Base-by-base conservation (phyloP, 2,113 vertebrate species). In the Sciurus niger region DNA sequence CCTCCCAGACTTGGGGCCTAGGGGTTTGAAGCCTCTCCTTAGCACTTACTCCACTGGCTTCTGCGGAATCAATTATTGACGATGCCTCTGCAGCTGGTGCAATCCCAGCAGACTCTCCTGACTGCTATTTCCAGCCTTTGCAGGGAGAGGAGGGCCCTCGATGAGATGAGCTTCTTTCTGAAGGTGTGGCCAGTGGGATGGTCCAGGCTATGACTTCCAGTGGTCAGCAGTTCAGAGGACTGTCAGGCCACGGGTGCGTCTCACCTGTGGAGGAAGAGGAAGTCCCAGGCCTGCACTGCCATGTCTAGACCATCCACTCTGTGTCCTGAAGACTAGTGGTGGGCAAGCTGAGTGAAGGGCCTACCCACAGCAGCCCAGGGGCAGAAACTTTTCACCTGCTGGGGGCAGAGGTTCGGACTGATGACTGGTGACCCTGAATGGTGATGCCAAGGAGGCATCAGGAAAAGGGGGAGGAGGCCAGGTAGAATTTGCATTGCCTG, bases 41-140 rank as follows among this genome's bases (percentile, higher is more conserved):
- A 2, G 60, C 87, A 53, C 22, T 28, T 12, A 4, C 43, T 9
- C 43, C 43, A 25, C 51, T 5, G 28, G 32, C 30, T 91, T 40
- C 90, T 68, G 58, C 76, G 17, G 24, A 83, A 92, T 95, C 74
- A 70, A 84, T 94, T 84, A 96, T 73, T 80, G 88, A 93, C 46
- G 76, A 87, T 13, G 72, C 10, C 51, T 2, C 55, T 79, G 32
- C 65, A 40, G 65, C 5, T 0, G 0, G 11, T 20, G 55, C 28
- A 25, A 51, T 37, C 85, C 74, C 51, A 17, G 70, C 0, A 2
- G 65, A 55, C 37, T 6, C 4, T 84, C 83, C 88, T 34, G 48
- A 28, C 68, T 73, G 77, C 67, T 16, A 0, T 77, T 65, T 87
- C 48, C 43, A 91, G 90, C 28, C 48, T 82, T 83, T 55, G 8